Base-by-base conservation (phyloP, 2,888 invertebrate genomes). In the Cremastinae sp. region DNA sequence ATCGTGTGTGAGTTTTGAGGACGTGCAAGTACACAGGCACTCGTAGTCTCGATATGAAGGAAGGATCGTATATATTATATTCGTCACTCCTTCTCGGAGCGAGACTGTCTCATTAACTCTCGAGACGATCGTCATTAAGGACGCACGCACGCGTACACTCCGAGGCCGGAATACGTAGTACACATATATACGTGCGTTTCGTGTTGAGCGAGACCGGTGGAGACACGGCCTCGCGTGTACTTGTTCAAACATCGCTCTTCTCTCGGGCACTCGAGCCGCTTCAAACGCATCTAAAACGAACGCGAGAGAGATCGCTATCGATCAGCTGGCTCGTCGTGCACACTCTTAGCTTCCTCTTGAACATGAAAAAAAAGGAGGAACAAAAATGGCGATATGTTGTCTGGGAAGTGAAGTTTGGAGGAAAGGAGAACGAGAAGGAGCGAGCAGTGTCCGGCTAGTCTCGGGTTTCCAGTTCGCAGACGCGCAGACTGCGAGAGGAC, bases 61-160 rank as follows among this genome's bases (percentile, higher is more conserved):
- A 28, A 28, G 28, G 28, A 28, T 28, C 28, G 28, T 28, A 28
- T 28, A 28, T 28, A 14, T 39, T 68, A 56, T 56, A 47, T 70
- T 69, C 56, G 66, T 47, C 55, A 41, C 70, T 58, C 68, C 37
- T 62, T 71, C 62, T 51, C 53, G 41, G 56, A 69, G 61, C 61
- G 76, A 74, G 77, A 78, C 79, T 76, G 83, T 82, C 81, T 83
- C 82, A 82, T 83, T 82, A 82, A 80, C 83, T 83, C 82, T 83
- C 79, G 82, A 83, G 83, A 83, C 81, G 80, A 80, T 69, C 78
- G 78, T 81, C 82, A 79, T 80, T 80, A 80, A 74, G 78, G 71
- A 69, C 68, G 68, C 55, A 65, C 58, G 72, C 51, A 59, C 64
- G 37, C 56, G 45, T 62, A 66, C 66, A 56, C 75, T 47, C 20